phyloP scores from a whole-genome alignment of 2,888 invertebrate genomes.

The Blera fallax region DNA sequence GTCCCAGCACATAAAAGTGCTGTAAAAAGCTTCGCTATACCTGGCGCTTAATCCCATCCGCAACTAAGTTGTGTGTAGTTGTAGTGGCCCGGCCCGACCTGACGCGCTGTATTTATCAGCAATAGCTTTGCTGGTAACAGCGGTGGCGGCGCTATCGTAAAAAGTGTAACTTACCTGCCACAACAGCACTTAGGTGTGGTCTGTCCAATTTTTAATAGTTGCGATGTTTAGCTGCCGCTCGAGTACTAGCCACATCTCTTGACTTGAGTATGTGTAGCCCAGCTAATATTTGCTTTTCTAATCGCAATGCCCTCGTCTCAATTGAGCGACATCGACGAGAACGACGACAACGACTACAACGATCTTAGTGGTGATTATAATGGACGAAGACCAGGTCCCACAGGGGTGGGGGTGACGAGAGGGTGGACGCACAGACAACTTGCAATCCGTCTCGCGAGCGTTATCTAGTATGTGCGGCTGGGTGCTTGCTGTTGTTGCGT shows the following conservation, averaged over 20 bases:
- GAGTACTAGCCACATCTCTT: conserved; percentile 16
- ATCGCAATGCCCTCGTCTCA: conserved; percentile 61
- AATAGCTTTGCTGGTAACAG: too few species aligned
- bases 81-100: background rate
- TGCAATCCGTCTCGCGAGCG: conserved; percentile 32
- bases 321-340: conserved; percentile 49
- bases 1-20: background rate
- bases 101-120: conserved; percentile 30
- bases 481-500: conserved; percentile 9
- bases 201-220: conserved; percentile 31
- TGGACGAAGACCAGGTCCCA: background rate
- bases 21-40: background rate
- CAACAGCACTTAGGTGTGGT: conserved; percentile 57
- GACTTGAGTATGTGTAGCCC: conserved; percentile 20
- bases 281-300: conserved; percentile 35
- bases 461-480: background rate
- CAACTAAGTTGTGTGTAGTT: too few species aligned
- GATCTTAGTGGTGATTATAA: conserved; percentile 27
- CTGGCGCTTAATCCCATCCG: conserved; percentile 14
- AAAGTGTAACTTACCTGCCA: conserved; percentile 69
- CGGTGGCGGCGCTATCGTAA: conserved; percentile 2
- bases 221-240: background rate
- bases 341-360: conserved; percentile 2
- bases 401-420: conserved; percentile 18
- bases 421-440: background rate